A percentile compares a stretch with the other conserved stretches of the same genome.
Evolutionary conservation across 2,888 invertebrate genomes (phyloP).

Genomic region (Xestobium rufovillosum): DNA sequence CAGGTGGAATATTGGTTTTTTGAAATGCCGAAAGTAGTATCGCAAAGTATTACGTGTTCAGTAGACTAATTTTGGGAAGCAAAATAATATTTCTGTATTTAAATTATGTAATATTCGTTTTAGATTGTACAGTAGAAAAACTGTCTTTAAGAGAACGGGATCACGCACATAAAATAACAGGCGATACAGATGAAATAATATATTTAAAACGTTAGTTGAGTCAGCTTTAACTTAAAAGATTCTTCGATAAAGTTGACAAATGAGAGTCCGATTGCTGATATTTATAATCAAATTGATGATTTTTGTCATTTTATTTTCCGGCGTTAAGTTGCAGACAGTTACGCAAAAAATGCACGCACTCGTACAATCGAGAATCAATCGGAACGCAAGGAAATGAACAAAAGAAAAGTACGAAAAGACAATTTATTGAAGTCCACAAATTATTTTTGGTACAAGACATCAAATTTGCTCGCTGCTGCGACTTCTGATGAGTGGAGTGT

Average conservation of each 20-base stretch:
- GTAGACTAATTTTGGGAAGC: no score
- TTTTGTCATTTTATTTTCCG: slow-evolving; percentile 36
- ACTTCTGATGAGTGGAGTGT: no score
- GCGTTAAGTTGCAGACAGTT: slow-evolving; percentile 96
- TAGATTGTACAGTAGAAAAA: slow-evolving; percentile 81
- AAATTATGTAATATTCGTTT: slow-evolving; percentile 24
- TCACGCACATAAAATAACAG: slow-evolving; percentile 93
- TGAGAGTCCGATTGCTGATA: slow-evolving; percentile 65
- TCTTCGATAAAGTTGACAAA: slow-evolving; percentile 61
- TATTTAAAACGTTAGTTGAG: slow-evolving; percentile 75
- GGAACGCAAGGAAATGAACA: slow-evolving; percentile 89
- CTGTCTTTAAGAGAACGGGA: slow-evolving; percentile 85
- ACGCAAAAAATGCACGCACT: slow-evolving; percentile 96
- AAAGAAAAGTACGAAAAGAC: no score
- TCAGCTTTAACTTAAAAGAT: slow-evolving; percentile 84
- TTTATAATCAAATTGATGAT: slow-evolving; percentile 59
- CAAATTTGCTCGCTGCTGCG: no score
- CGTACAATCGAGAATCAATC: slow-evolving; percentile 98
- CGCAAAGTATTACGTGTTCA: slow-evolving; percentile 91
- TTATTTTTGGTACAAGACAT: no score
- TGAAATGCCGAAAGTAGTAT: slow-evolving; percentile 93
- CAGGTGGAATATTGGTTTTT: neutral
- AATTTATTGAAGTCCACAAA: no score
- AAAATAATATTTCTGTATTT: no score
- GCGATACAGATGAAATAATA: slow-evolving; percentile 82